Evolutionary conservation across 2,113 vertebrate genomes (phyloP), one percentile per base, ranked within the genome.

Genomic region (Chelonoidis abingdonii): DNA sequence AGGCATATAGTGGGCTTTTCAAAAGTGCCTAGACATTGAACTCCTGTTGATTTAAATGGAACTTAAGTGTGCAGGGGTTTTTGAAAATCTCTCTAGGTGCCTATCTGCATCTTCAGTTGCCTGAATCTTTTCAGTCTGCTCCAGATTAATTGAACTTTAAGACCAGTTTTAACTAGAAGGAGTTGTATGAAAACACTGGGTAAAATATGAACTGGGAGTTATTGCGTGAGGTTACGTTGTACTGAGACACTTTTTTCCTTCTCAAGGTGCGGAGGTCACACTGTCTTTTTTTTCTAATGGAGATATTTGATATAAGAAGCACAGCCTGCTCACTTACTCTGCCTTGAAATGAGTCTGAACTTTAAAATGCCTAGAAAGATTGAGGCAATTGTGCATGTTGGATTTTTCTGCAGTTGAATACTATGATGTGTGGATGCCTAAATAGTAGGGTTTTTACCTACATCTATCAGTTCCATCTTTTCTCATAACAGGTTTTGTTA

Each of bases 1-100:
- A 69, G 35, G 62, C n/a, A 38, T 9, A n/a, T 10, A 21, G 35
- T 38, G 21, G 88, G 54, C 38, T 83, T 78, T 85, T 80, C 35
- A n/a, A 89, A 79, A 53, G 44, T 47, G 52, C 0, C 0, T 0
- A 80, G 2, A 2, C 27, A 5, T 24, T 44, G 11, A 76, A 25
- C 4, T 76, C 5, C 21, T 22, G 9, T 75, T 75, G 10, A 24
- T 24, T 47, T 82, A 12, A 56, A 11, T 21, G 57, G 80, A 83
- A 83, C 11, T 44, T 31, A 50, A 7, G n/a, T 56, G 31, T 79
- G 12, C 7, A 44, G 72, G 21, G 83, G 24, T 17, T 62, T 86
- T 65, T 38, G 84, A 53, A 90, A 88, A 84, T 21, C 13, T 21
- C n/a, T 1, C 10, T 53, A n/a, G 25, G 8, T 49, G 31, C 72